Evolutionary conservation across 2,888 invertebrate genomes (phyloP), one percentile per base, ranked within the genome.

Genomic region (Kryphioiulus occultus): DNA sequence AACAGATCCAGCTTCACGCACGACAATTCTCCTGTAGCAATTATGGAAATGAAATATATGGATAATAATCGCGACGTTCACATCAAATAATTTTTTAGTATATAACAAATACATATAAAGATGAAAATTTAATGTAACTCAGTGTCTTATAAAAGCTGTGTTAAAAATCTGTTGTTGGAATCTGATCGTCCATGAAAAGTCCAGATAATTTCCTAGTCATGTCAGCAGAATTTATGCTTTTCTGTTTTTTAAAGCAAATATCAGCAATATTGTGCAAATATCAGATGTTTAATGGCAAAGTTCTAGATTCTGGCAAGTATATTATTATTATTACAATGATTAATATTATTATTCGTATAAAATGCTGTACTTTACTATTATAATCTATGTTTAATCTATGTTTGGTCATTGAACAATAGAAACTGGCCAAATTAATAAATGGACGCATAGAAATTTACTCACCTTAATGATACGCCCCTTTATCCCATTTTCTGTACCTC

Each of bases 31-130:
- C 87, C 35, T 59, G 59, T 59, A 59, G 59, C 59, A 47, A 53
- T 85, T 35, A 85, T 85, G 68, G 87, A 87, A 85, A 44, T 87
- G 87, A 87, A 87, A 53, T 85, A 85, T 30, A 82, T 87, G 22
- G 42, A 87, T 78, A 30, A 47, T 39, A 82, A 87, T 82, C 87
- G 87, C 84, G 83, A 82, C 22, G n/a, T 59, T 59, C 59, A 59
- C 59, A 59, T 59, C 59, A 59, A 59, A 17, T 59, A 26, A 86
- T n/a, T n/a, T n/a, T n/a, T n/a, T n/a, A 42, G n/a, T 47, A 22
- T 35, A 22, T 30, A 19, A n/a, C 42, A 35, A 26, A 84, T 30
- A 7, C 26, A 84, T 30, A 39, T 84, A 39, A 26, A 12, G 10
- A n/a, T 84, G 5, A 42, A 84, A 26, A 26, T 30, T 30, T 39